Evolutionary conservation across 2,797 vertebrate genomes (phyloP), one percentile per base, ranked within the genome.

Genomic region (Thamnophis elegans): DNA sequence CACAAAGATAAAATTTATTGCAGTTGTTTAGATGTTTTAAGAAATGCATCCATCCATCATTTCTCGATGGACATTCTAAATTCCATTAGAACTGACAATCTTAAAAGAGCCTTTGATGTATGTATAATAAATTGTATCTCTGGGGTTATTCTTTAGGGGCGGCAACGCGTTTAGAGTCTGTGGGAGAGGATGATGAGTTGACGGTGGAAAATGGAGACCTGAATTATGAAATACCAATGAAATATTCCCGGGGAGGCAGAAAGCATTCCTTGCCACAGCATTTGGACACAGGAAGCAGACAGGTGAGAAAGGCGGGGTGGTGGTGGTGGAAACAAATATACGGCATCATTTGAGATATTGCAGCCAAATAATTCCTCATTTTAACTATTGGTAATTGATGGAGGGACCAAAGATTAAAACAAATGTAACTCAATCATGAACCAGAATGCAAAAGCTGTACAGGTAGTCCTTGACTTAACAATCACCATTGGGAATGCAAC

Each of bases 201-300:
- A 98, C 98, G 14, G 98, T 99, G 95, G 98, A 98, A 96, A 98
- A 98, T 0, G 98, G 97, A 10, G 98, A 98, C 68, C 95, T 97
- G 0, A 95, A 96, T 95, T 96, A 96, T 0, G 98, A 98, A 73
- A 96, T 96, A 93, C 94, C 96, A 0, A 97, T 98, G 95, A 99
- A 98, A 94, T 98, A 98, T 60, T 97, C 96, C 22, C 96, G 98
- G 0, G 98, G 98, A 58, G 97, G 97, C 93, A 98, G 99, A 47
- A 99, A 99, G 93, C 99, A 99, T 96, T 99, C 99, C 26, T 97
- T 99, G 85, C 99, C 99, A 20, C 99, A 99, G 93, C 99, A 99
- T 87, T 97, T 99, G 91, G 99, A 99, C 0, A 96, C 96, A 0
- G 98, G 98, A 94, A 95, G 98, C 18, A 97, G 98, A 94, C 99